Evolutionary conservation across 2,113 vertebrate genomes (phyloP), one percentile per base, ranked within the genome.

Genomic region (Cottus gobio): DNA sequence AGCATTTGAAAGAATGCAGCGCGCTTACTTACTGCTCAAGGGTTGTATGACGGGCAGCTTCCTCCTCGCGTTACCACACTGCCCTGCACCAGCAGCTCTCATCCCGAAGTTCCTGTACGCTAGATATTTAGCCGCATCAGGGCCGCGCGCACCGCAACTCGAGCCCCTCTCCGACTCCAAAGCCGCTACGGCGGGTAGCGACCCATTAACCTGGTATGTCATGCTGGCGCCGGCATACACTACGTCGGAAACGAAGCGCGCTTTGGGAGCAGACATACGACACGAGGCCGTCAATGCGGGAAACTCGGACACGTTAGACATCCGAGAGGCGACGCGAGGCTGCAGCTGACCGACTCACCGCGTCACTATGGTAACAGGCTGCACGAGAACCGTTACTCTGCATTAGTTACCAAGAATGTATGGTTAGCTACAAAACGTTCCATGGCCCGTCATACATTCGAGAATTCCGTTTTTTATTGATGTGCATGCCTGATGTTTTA

Each of bases 361-460:
- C 48, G 89, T 92, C 71, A 70, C 86, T 76, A 90, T 91, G 80
- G 90, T 63, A 82, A 90, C 91, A 67, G 20, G 71, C 34, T 61
- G 37, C 22, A 44, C 2, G 10, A 67, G 34, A 26, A 58, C 62
- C 39, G 63, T 74, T 71, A 54, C 16, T 56, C 4, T 24, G 12
- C 7, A 24, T 22, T 13, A 30, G 22, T 10, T 26, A 54, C 52
- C 50, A 22, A 13, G 9, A 5, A 54, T 54, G 4, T 22, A 50
- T 7, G 4, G 15, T 22, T 50, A 9, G 4, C 16, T 22, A 50
- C 18, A 22, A 20, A 50, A 20, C 0, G 3, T 54, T 24, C 7
- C 7, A 54, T 54, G 50, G 10, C 6, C 50, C 1, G 18, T 22
- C 20, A 9, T 52, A n/a, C 3, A 48, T 48, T 20, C 10, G 22